A percentile compares a stretch with the other conserved stretches of the same genome.
phyloP scores from a whole-genome alignment of 92 coral and sea anemone genomes.

The Desmophyllum pertusum region DNA sequence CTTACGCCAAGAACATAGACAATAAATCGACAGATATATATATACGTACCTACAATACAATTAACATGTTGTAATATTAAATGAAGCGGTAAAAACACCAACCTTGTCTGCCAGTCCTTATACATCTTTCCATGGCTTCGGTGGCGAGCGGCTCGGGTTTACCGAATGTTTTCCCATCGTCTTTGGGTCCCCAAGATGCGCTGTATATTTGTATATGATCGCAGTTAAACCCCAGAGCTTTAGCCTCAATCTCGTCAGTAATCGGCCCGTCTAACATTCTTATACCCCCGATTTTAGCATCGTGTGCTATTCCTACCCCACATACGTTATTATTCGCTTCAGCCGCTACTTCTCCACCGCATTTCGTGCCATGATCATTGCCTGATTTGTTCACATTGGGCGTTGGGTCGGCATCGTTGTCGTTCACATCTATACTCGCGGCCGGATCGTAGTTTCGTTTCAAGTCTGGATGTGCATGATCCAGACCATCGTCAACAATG shows the following conservation, averaged over 20 bases:
- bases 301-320: constrained; percentile 93
- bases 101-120: constrained; percentile 85
- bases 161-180: constrained; percentile 98
- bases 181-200: constrained; percentile 98
- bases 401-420: constrained; percentile 63
- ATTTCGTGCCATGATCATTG: constrained; percentile 96
- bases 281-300: constrained; percentile 84
- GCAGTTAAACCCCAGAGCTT: constrained; percentile 78
- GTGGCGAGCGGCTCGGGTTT: constrained; percentile 75
- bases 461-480: constrained; percentile 87
- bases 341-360: constrained; percentile 91
- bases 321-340: constrained; percentile 85
- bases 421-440: constrained; percentile 82
- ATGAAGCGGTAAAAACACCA: neutral
- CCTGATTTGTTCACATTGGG: constrained; percentile 75
- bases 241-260: constrained; percentile 81
- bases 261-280: constrained; percentile 94
- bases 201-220: constrained; percentile 88
- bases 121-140: constrained; percentile 73
- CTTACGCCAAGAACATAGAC: neutral
- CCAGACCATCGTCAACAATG: constrained; percentile 90
- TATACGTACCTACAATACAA: too few relatives aligned
- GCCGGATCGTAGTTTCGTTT: constrained; percentile 71
- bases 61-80: too few relatives aligned
- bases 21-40: too few relatives aligned